Percentiles rank a stretch among this genome's conserved stretches.
Conservation (phyloP, 2,797 vertebrate genomes). For the Neopelma chrysocephalum region DNA sequence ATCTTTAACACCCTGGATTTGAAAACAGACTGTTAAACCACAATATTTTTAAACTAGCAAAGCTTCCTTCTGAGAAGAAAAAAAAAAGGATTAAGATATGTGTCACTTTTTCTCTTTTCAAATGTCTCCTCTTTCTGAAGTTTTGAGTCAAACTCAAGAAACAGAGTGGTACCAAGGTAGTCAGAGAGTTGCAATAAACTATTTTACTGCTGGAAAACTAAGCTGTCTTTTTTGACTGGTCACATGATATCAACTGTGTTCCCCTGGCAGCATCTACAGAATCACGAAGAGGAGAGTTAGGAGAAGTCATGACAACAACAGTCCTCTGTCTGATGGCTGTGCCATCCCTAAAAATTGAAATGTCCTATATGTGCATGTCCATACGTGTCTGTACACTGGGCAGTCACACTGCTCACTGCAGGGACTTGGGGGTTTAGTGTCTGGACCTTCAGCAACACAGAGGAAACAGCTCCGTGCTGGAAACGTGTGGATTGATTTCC, state of each 20-base stretch:
- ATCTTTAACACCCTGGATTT: background rate
- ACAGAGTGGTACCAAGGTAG: background rate
- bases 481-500: background rate
- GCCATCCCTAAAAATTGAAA: background rate
- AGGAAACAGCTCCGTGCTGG: background rate
- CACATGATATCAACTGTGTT: background rate
- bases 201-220: background rate
- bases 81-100: background rate
- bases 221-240: background rate
- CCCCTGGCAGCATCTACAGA: background rate
- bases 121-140: background rate
- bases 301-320: background rate
- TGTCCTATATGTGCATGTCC: background rate
- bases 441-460: background rate
- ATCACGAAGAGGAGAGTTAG: background rate
- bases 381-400: no score
- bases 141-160: background rate
- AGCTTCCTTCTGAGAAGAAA: background rate
- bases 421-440: background rate
- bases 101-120: background rate
- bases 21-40: background rate
- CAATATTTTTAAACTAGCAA: background rate
- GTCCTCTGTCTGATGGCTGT: accelerated
- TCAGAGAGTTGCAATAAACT: background rate
- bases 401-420: background rate